phyloP scores from a whole-genome alignment of 1,140 invertebrate genomes.

The Portunus trituberculatus region DNA sequence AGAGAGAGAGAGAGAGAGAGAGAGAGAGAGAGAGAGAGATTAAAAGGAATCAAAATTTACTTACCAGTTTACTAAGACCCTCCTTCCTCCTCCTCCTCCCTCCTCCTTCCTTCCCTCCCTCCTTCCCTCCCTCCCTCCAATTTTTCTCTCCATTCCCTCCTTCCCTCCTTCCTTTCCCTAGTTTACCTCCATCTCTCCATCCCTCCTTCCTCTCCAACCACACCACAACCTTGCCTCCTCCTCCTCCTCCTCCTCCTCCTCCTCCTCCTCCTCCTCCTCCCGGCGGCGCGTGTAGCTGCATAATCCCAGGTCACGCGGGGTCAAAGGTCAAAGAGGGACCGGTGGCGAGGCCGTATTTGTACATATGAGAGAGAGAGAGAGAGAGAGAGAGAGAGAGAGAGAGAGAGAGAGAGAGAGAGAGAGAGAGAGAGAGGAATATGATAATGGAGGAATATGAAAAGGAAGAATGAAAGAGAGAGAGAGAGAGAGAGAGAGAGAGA shows the following conservation, averaged over 20 bases:
- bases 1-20: too few relatives aligned
- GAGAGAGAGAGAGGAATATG: not conserved
- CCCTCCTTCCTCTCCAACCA: too few relatives aligned
- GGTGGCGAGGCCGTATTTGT: not conserved
- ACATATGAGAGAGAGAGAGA: not conserved
- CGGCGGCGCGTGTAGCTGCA: not conserved
- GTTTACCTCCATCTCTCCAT: not conserved
- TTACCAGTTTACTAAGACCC: too few relatives aligned
- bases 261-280: too few relatives aligned
- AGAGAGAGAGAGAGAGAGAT: too few relatives aligned
- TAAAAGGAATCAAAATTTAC: too few relatives aligned
- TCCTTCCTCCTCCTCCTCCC: too few relatives aligned
- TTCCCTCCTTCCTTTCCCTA: not conserved
- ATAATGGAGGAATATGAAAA: not conserved
- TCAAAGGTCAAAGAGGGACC: not conserved
- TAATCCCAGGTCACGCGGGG: not conserved
- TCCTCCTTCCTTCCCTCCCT: too few relatives aligned
- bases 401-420: not conserved
- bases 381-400: not conserved
- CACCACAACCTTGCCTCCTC: too few relatives aligned
- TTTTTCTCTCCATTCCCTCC: not conserved
- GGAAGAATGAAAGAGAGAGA: not conserved
- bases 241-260: too few relatives aligned
- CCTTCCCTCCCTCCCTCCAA: not conserved
- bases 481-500: too few relatives aligned